phyloP scores from a whole-genome alignment of 2,888 invertebrate species.

The Clepsis dumicolana region DNA sequence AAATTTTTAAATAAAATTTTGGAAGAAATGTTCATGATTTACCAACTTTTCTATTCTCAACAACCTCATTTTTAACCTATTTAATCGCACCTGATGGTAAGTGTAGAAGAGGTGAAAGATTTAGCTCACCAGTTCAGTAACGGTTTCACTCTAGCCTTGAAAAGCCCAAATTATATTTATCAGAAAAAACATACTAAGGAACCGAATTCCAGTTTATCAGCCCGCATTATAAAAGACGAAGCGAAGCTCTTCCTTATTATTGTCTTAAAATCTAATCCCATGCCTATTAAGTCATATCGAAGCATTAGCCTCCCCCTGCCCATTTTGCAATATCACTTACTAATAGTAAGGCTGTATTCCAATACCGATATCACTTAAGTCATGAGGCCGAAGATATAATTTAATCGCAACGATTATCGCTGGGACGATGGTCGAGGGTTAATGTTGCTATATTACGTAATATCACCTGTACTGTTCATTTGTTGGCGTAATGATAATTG shows the following conservation, averaged over 20 bases:
- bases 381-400: conserved; percentile 50
- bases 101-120: too few species aligned
- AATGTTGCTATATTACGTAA: not conserved
- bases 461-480: conserved; percentile 4
- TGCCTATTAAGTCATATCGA: not conserved
- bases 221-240: too few species aligned
- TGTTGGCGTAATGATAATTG: not conserved
- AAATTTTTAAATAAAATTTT: too few species aligned
- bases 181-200: too few species aligned
- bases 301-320: not conserved
- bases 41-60: too few species aligned
- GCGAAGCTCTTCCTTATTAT: not conserved
- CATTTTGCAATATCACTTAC: not conserved
- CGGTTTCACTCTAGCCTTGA: too few species aligned
- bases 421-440: not conserved
- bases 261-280: not conserved
- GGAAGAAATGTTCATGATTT: too few species aligned
- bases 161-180: too few species aligned
- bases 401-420: conserved; percentile 53
- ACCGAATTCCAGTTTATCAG: too few species aligned
- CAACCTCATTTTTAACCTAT: too few species aligned
- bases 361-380: conserved; percentile 15
- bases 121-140: too few species aligned
- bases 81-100: too few species aligned
- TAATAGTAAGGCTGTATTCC: conserved; percentile 6